phyloP scores from a whole-genome alignment of 1,140 invertebrate genomes.

The Polypedilum pembai region DNA sequence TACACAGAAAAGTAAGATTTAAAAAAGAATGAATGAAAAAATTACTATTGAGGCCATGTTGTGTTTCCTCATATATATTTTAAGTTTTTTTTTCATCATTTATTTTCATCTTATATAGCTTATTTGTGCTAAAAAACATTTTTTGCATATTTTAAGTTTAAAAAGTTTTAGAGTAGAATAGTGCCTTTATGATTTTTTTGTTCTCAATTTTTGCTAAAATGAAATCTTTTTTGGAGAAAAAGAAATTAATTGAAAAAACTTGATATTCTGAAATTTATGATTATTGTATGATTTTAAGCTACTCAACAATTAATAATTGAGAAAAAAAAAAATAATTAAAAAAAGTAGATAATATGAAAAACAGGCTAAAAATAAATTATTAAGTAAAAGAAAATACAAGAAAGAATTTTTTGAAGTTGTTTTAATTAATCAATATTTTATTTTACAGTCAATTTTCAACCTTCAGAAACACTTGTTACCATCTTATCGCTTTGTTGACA shows the following conservation, averaged over 20 bases:
- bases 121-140: not conserved
- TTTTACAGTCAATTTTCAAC: too few relatives aligned
- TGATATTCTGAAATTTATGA: conserved; percentile 5
- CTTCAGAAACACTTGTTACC: too few relatives aligned
- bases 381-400: not conserved
- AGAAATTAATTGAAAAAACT: not conserved
- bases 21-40: not conserved
- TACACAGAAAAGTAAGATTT: not conserved
- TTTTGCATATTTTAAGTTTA: not conserved
- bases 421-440: too few relatives aligned
- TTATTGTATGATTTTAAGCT: not conserved
- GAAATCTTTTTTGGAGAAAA: not conserved
- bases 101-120: too few relatives aligned
- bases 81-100: too few relatives aligned
- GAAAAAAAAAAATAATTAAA: not conserved
- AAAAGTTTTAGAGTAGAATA: not conserved
- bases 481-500: too few relatives aligned
- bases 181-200: conserved; percentile 9
- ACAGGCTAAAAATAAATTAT: not conserved
- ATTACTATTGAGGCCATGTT: not conserved
- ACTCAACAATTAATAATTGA: not conserved
- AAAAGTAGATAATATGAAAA: conserved; percentile 1
- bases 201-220: not conserved
- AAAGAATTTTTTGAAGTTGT: too few relatives aligned
- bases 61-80: not conserved